Evolutionary conservation across 2,797 vertebrate species (phyloP), one percentile per base, ranked within the genome.

Genomic region (Antrozous pallidus): DNA sequence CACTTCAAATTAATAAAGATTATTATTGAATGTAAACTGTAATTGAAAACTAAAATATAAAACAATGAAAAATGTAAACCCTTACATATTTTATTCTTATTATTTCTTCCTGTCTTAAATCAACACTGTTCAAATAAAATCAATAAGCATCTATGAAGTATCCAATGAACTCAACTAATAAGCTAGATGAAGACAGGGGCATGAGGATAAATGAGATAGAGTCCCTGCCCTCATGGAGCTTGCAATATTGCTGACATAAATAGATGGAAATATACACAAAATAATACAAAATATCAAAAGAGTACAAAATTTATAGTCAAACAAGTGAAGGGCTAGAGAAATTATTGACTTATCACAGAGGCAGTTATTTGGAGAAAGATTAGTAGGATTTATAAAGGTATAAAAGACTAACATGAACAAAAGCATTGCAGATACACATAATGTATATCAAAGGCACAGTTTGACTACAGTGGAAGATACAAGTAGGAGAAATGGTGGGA

Each of bases 241-340:
- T 91, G 89, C 73, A 83, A 69, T 93, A 17, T 91, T 84, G 12
- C 9, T 96, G 31, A 71, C 36, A 81, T 61, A 91, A 75, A 87
- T 33, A 78, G 61, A 92, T 83, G 40, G 28, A 82, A 90, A 85
- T 22, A 4, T 88, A 54, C 18, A 67, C 63, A 88, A 85, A 93
- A 77, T 4, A n/a, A 54, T 42, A 67, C 7, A 91, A 91, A 87
- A 71, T 74, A 74, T 56, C 38, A 85, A 4, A 67, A 38, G 9
- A 84, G n/a, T 61, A 77, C 3, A 88, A 82, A 51, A 45, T 89
- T 56, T 79, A 93, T 17, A 88, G 47, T 83, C 24, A 80, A 94
- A 78, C 18, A 78, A 89, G 12, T 65, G 28, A 51, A 63, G 14
- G 9, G 4, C 65, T 94, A 12, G 24, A 88, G 38, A 94, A 24